Base-by-base conservation (phyloP, 2,797 vertebrate species). In the Hybognathus amarus region DNA sequence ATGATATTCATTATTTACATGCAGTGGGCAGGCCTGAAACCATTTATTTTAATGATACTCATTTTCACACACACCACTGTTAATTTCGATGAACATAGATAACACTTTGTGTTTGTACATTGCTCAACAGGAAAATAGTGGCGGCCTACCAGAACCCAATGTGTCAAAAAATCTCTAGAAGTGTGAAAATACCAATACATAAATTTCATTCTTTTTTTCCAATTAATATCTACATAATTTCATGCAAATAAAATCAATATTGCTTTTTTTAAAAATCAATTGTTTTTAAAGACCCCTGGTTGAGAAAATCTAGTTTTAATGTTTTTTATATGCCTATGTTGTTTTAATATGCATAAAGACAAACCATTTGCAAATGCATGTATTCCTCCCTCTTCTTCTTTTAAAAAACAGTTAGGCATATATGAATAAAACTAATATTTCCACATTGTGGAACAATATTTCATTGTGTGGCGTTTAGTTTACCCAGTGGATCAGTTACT, bases 151-250 rank as follows among this genome's bases (percentile, higher is more conserved):
- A 54, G 30, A 56, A 56, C 50, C 50, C 50, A 38, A 38, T 36
- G 47, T 74, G 71, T 74, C 30, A 74, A 38, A 73, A n/a, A 15
- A 56, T 74, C 47, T 56, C 11, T 8, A 54, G 18, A 74, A 52
- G 70, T 73, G 47, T 22, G 47, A 74, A 73, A 18, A 13, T 15
- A 2, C 24, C 15, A 45, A 45, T 47, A 47, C 7, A 12, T 33
- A 0, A 7, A 73, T 73, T 1, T 52, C 0, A 11, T 1, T 50
- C 0, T 30, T 27, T 45, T 13, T 13, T 18, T 45, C 9, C 24
- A 47, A 4, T 2, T 40, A n/a, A 6, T 38, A 11, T 69, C 12
- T 27, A 24, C 3, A 10, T 24, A 9, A 3, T 45, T 69, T 45
- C 22, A 24, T 42, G 67, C 22, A 45, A 42, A 69, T 18, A 27